These are phyloP conservation scores for Agrenia bidenticulata DNA, from an alignment of 2,888 invertebrate species.

Conservation along the genomic window DNA sequence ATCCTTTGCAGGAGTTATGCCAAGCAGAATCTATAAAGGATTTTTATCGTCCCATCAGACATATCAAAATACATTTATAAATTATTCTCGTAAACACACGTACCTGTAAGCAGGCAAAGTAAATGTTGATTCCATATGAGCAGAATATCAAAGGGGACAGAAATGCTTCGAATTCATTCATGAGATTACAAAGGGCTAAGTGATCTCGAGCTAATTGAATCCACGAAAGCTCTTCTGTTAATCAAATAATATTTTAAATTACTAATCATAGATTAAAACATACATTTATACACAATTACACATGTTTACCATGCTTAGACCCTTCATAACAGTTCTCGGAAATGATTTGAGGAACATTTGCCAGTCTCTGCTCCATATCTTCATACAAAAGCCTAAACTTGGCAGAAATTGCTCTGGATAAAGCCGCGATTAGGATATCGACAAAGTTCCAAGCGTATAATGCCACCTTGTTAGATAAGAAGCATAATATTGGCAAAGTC, in stretches of 20 bases:
- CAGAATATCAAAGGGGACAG: constrained; percentile 37
- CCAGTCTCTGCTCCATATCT: neutral
- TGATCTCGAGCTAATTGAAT: constrained; percentile 37
- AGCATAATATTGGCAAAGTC: constrained; percentile 22
- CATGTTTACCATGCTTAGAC: neutral
- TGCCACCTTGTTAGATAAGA: constrained; percentile 36
- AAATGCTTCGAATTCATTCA: constrained; percentile 26
- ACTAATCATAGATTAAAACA: constrained; percentile 5
- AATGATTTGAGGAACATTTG: neutral
- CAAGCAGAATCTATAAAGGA: neutral
- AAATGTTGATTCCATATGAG: constrained; percentile 37
- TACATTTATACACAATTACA: no score
- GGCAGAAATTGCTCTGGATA: constrained; percentile 36
- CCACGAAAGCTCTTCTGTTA: constrained; percentile 32
- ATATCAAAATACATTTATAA: neutral
- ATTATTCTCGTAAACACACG: neutral
- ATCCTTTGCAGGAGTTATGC: neutral
- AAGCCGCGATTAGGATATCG: constrained; percentile 35
- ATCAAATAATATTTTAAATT: neutral
- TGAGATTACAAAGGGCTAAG: constrained; percentile 25
- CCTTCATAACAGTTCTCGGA: no score
- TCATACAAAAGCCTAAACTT: constrained; percentile 35
- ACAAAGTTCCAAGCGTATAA: constrained; percentile 34
- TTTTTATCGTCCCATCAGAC: neutral
- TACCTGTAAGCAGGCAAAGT: constrained; percentile 39